These are phyloP conservation scores for Lates calcarifer DNA, from an alignment of 2,113 vertebrate genomes.

Conservation along the genomic window DNA sequence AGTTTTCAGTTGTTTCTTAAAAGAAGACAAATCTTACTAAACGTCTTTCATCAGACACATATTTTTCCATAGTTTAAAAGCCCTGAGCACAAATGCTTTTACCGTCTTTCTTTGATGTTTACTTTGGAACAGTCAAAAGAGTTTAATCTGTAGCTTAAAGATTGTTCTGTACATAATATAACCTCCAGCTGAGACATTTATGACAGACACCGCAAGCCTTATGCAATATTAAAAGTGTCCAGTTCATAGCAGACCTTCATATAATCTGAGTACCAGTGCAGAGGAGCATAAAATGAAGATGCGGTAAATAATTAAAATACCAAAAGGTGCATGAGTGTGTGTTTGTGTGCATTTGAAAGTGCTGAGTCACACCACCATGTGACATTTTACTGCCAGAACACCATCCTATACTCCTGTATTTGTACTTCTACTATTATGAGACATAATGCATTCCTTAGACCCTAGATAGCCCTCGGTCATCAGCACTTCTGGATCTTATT, in stretches of 20 bases:
- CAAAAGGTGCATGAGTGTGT: constrained; percentile 24
- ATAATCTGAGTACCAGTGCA: constrained; percentile 14
- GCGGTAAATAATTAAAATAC: constrained; percentile 52
- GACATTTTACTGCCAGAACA: not conserved
- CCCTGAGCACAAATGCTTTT: constrained; percentile 12
- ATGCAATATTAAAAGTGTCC: constrained; percentile 29
- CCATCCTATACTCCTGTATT: not conserved
- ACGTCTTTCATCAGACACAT: not conserved
- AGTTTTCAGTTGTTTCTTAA: not conserved
- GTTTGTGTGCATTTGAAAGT: constrained; percentile 21
- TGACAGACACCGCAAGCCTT: constrained; percentile 10
- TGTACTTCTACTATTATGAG: not conserved
- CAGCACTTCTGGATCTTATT: not conserved
- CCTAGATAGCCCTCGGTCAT: not conserved
- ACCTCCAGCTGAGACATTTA: constrained; percentile 28
- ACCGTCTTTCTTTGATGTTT: constrained; percentile 37
- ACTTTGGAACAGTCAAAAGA: constrained; percentile 28
- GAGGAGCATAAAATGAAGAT: constrained; percentile 37
- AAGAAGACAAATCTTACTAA: not conserved
- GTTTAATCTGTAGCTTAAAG: constrained; percentile 55
- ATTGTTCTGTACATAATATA: constrained; percentile 12
- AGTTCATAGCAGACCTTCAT: constrained; percentile 15
- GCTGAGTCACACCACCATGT: constrained; percentile 42
- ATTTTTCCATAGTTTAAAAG: constrained; percentile 10
- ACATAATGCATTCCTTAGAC: not conserved